Evolutionary conservation across 2,797 vertebrate genomes (phyloP).

Genomic region (Florisuga fusca): DNA sequence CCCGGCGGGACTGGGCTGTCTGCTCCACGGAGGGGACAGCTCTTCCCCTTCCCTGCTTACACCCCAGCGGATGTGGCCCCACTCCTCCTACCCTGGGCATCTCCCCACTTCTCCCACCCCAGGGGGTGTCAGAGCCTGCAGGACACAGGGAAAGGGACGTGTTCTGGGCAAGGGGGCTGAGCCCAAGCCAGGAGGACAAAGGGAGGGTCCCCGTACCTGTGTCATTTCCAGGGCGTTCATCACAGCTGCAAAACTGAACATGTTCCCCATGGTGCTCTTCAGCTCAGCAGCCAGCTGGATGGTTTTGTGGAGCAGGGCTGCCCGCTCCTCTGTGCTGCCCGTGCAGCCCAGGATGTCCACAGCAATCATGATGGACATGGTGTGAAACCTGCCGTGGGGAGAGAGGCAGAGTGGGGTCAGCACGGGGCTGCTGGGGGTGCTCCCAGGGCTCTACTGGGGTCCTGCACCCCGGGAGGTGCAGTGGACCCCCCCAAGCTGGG

Average conservation of each 20-base stretch:
- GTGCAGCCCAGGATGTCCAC: slow-evolving; percentile 97
- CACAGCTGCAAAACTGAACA: slow-evolving; percentile 96
- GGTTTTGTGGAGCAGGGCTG: slow-evolving; percentile 93
- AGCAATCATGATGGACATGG: slow-evolving; percentile 97
- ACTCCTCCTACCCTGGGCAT: neutral
- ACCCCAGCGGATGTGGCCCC: neutral
- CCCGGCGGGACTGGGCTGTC: neutral
- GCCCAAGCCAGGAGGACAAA: neutral
- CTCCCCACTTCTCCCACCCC: neutral
- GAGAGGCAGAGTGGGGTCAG: neutral
- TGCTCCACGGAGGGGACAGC: neutral
- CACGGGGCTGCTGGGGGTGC: neutral
- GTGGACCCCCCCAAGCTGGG: neutral
- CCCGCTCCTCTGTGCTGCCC: slow-evolving; percentile 92
- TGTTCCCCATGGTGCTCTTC: slow-evolving; percentile 94
- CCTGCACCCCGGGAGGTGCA: neutral
- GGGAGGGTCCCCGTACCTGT: slow-evolving; percentile 80
- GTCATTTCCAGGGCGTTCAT: slow-evolving; percentile 96
- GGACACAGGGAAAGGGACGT: neutral
- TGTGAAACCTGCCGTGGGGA: slow-evolving; percentile 86
- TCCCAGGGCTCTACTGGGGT: neutral
- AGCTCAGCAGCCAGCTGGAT: slow-evolving; percentile 96
- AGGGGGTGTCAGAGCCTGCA: accelerated
- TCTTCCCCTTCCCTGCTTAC: slow-evolving; percentile 14
- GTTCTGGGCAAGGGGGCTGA: neutral